Base-by-base conservation (phyloP, 2,797 vertebrate species). In the Sebastes vulpes region DNA sequence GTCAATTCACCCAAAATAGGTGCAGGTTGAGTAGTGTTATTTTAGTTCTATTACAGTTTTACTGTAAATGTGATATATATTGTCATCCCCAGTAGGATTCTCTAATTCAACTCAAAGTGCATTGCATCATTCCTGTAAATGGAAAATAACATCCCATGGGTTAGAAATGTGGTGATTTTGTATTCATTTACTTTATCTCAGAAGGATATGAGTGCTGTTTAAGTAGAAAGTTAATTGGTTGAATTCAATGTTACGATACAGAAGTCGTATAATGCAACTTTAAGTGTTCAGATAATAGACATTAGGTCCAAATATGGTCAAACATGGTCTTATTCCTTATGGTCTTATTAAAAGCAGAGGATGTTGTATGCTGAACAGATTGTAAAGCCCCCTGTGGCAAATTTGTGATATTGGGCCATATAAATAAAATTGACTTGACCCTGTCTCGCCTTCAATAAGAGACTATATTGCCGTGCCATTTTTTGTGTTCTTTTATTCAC, bases 1-100 rank as follows among this genome's bases (percentile, higher is more conserved):
- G 70, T 88, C 72, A 66, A 31, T 38, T 79, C 52, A 81, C 52
- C 29, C 64, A 72, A 80, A 83, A 75, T 48, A 35, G 32, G 32
- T 63, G 53, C 58, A 77, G 38, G 38, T 71, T 82, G 54, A 77
- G 42, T 54, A 1, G 0, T 52, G 16, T 60, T 65, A 65, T 70
- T 75, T 25, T 25, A 25, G 46, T 64, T 72, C 72, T 59, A 32
- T 67, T 68, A 58, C 53, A 76, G n/a, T 72, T 64, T 77, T 69
- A 61, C 35, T 50, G 54, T 20, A 53, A 66, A 61, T 76, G 48
- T 63, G 11, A 54, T 7, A 28, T 23, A 28, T 53, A 50, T 23
- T 16, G 9, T 21, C 58, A 65, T 63, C 14, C 4, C 1, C n/a
- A 23, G 6, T 26, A 2, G 10, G 7, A 26, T 42, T 77, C 42